Percentiles rank a stretch among this genome's conserved stretches.
Conservation (phyloP, 2,888 invertebrate genomes). For the Tanaodytes sp. region DNA sequence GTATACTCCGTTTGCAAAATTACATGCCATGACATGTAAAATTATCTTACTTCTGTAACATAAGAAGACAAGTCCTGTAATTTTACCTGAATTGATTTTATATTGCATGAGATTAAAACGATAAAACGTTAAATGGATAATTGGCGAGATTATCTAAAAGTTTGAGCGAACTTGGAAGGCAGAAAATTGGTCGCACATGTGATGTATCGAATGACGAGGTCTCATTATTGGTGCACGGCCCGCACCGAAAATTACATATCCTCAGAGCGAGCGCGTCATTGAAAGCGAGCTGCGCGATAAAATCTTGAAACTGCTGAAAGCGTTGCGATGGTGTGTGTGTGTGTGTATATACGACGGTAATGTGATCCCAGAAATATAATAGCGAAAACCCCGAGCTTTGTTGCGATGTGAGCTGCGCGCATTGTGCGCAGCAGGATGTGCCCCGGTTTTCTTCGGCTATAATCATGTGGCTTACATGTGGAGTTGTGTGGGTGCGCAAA, state of each 20-base stretch:
- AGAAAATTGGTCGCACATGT: conserved; percentile 14
- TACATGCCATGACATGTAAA: too few species aligned
- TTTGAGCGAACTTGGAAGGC: not conserved
- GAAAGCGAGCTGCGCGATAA: conserved; percentile 57
- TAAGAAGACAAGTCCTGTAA: too few species aligned
- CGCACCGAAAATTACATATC: conserved; percentile 57
- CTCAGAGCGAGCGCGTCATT: conserved; percentile 54
- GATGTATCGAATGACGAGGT: conserved; percentile 36
- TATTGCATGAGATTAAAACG: too few species aligned
- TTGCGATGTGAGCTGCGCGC: conserved; percentile 44
- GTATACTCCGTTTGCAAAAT: too few species aligned
- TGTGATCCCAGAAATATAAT: conserved; percentile 67
- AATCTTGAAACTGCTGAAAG: conserved; percentile 62
- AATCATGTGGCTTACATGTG: conserved; percentile 64
- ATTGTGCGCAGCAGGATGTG: conserved; percentile 65
- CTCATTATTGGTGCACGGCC: conserved; percentile 49
- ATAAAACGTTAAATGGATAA: too few species aligned
- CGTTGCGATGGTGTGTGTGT: conserved; percentile 59
- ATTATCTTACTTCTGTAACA: too few species aligned
- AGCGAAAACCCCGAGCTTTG: conserved; percentile 58
- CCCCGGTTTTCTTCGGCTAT: conserved; percentile 65
- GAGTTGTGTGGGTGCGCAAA: conserved; percentile 52
- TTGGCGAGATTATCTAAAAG: too few species aligned
- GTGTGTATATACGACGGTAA: conserved; percentile 62
- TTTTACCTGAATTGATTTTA: too few species aligned